Evolutionary conservation across 2,888 invertebrate genomes (phyloP).

Genomic region (Fragum fragum): DNA sequence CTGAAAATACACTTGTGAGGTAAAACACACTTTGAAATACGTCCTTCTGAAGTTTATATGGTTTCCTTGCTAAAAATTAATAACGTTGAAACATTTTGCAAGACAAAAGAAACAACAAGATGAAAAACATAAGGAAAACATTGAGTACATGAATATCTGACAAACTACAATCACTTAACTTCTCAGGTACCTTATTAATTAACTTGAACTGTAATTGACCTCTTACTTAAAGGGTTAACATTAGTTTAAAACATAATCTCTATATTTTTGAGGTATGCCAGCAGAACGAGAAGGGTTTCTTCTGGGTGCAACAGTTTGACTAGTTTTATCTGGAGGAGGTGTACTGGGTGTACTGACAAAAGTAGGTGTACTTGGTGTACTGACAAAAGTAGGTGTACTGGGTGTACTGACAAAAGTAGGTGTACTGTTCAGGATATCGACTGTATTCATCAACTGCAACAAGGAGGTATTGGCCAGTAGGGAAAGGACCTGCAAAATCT

Average conservation of each 20-base stretch:
- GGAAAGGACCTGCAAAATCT: conserved; percentile 48
- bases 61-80: not conserved
- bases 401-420: not conserved
- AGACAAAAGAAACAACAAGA: not conserved
- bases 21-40: not conserved
- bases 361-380: not conserved
- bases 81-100: not conserved
- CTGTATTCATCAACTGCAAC: conserved; percentile 47
- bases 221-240: not conserved
- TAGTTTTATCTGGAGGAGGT: not conserved
- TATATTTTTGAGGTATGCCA: conserved; percentile 37
- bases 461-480: conserved; percentile 35
- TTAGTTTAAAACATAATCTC: conserved; percentile 28
- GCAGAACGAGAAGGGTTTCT: conserved; percentile 31
- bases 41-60: not conserved
- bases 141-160: not conserved
- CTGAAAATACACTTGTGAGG: not conserved
- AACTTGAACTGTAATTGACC: not conserved
- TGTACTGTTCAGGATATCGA: conserved; percentile 32
- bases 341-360: not conserved
- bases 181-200: not conserved
- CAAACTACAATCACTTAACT: not conserved
- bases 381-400: not conserved
- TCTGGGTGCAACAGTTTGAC: not conserved
- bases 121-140: not conserved